phyloP scores from a whole-genome alignment of 2,113 vertebrate genomes.

The Labeo catla region DNA sequence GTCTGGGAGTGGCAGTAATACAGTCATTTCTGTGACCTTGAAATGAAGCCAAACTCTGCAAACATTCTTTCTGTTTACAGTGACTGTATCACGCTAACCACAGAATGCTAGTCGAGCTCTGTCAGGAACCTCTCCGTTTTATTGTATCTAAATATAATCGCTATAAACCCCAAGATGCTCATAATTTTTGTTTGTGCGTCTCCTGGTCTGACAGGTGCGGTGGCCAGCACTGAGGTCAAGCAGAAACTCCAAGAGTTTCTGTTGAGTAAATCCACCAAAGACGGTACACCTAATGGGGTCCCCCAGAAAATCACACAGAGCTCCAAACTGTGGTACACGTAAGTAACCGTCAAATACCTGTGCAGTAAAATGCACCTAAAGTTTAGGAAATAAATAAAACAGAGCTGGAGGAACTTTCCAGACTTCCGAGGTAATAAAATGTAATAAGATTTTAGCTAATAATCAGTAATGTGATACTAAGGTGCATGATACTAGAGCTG shows the following conservation, averaged over 20 bases:
- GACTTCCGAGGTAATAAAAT: background rate
- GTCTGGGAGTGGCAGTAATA: constrained; percentile 24
- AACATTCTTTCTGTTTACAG: constrained; percentile 2
- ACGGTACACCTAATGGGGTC: constrained; percentile 82
- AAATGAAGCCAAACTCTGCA: constrained; percentile 21
- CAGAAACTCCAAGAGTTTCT: constrained; percentile 99
- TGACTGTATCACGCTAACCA: background rate
- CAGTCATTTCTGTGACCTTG: constrained; percentile 28
- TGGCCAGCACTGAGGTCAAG: constrained; percentile 97
- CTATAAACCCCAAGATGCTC: constrained; percentile 8
- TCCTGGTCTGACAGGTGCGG: constrained; percentile 86
- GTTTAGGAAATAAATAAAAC: background rate
- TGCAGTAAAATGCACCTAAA: no score
- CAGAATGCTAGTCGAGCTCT: background rate
- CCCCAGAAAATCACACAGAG: constrained; percentile 87
- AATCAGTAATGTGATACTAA: constrained; percentile 15
- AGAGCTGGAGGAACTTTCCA: background rate
- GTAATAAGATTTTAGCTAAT: constrained; percentile 9
- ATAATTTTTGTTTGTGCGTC: constrained; percentile 19
- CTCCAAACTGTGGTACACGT: constrained; percentile 96
- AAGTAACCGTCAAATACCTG: constrained; percentile 69
- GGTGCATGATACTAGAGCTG: background rate
- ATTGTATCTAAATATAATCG: background rate
- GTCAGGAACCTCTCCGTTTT: background rate
- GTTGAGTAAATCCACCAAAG: constrained; percentile 96